These are phyloP conservation scores for Calonectris borealis DNA, from an alignment of 2,113 vertebrate species.

Conservation along the genomic window DNA sequence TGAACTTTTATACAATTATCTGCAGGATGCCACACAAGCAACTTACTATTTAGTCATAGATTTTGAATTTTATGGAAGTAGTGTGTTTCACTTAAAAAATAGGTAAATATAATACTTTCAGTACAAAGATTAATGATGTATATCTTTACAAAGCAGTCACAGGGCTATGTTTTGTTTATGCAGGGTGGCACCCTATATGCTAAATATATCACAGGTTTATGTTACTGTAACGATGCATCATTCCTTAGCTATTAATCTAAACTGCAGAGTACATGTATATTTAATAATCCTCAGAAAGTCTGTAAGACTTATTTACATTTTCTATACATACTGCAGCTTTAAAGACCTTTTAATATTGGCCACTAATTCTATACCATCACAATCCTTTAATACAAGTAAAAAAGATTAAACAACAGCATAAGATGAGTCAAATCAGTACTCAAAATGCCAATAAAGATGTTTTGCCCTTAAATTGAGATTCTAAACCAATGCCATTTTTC, in stretches of 20 bases:
- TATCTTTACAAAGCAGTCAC: slow-evolving; percentile 46
- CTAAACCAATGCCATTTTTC: neutral
- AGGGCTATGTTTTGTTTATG: slow-evolving; percentile 63
- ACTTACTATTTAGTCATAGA: neutral
- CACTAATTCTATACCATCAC: slow-evolving; percentile 48
- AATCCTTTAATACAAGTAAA: slow-evolving; percentile 42
- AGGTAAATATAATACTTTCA: neutral
- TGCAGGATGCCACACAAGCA: neutral
- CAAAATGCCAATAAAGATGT: neutral
- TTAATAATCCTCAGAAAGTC: slow-evolving; percentile 70
- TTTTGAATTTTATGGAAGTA: neutral
- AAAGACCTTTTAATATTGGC: slow-evolving; percentile 64
- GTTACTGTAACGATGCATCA: slow-evolving; percentile 45
- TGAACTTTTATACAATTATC: neutral
- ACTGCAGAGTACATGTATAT: slow-evolving; percentile 66
- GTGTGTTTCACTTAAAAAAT: neutral
- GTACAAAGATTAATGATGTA: slow-evolving; percentile 48
- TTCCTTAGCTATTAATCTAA: slow-evolving; percentile 68
- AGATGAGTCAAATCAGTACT: neutral
- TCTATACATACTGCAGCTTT: slow-evolving; percentile 49
- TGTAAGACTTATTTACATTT: slow-evolving; percentile 70
- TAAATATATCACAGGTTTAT: slow-evolving; percentile 65
- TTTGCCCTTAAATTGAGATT: slow-evolving; percentile 6
- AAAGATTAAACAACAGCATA: neutral
- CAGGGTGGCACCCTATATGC: slow-evolving; percentile 27